Conservation (phyloP, 2,797 vertebrate genomes). For the Crocodylus rhombifer region DNA sequence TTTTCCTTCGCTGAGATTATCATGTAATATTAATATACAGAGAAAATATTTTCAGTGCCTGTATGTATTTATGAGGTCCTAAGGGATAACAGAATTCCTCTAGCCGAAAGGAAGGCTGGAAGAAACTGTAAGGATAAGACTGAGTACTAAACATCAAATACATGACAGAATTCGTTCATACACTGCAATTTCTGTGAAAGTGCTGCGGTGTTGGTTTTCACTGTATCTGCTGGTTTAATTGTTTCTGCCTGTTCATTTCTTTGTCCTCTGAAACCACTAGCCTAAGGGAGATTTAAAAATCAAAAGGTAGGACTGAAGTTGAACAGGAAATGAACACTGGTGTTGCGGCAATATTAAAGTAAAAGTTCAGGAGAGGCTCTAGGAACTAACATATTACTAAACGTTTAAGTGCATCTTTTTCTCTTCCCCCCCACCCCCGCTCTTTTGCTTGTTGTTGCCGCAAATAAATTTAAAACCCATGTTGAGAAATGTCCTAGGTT, state of each 20-base stretch:
- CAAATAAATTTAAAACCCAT: neutral
- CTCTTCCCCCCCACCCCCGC: neutral
- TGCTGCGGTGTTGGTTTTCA: slow-evolving; percentile 77
- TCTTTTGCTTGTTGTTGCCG: neutral
- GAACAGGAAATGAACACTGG: slow-evolving; percentile 83
- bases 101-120: slow-evolving; percentile 48
- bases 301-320: slow-evolving; percentile 78
- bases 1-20: slow-evolving; percentile 66
- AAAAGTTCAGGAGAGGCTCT: slow-evolving; percentile 66
- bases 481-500: neutral
- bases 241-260: slow-evolving; percentile 84
- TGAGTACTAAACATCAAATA: slow-evolving; percentile 66
- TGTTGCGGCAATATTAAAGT: slow-evolving; percentile 70
- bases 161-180: slow-evolving; percentile 32
- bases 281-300: slow-evolving; percentile 81
- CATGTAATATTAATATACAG: slow-evolving; percentile 74
- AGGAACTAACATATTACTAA: neutral
- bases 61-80: slow-evolving; percentile 78
- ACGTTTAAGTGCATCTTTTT: neutral
- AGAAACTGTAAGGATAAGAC: slow-evolving; percentile 46
- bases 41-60: slow-evolving; percentile 71
- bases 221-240: slow-evolving; percentile 85
- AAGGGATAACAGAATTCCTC: slow-evolving; percentile 62
- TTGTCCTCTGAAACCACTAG: slow-evolving; percentile 79
- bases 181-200: slow-evolving; percentile 56